phyloP scores from a whole-genome alignment of 2,113 vertebrate genomes.

The Etheostoma spectabile region DNA sequence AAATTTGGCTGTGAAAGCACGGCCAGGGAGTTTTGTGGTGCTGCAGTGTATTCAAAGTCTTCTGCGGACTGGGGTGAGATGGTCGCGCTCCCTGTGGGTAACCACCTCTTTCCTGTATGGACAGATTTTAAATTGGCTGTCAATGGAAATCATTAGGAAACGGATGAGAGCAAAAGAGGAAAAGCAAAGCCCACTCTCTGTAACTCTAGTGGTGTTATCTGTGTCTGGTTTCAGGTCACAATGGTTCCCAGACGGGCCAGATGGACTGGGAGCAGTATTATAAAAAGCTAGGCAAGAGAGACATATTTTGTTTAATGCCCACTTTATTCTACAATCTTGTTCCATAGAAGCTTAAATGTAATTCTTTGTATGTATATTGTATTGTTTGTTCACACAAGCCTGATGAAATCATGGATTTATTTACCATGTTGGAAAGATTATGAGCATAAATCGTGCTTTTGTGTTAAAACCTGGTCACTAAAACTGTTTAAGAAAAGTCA shows the following conservation, averaged over 20 bases:
- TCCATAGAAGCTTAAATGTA: background rate
- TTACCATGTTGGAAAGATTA: background rate
- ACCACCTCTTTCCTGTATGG: slow-evolving; percentile 43
- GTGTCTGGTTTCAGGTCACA: slow-evolving; percentile 84
- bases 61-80: background rate
- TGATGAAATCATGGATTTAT: slow-evolving; percentile 9
- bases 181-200: slow-evolving; percentile 29
- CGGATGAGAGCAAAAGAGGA: slow-evolving; percentile 24
- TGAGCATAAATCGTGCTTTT: background rate
- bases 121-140: slow-evolving; percentile 39
- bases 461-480: background rate
- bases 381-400: slow-evolving; percentile 6
- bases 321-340: background rate
- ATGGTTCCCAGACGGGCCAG: slow-evolving; percentile 83
- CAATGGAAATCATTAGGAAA: slow-evolving; percentile 54
- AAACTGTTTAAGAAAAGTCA: background rate
- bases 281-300: slow-evolving; percentile 79
- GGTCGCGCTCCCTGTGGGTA: slow-evolving; percentile 23
- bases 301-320: background rate
- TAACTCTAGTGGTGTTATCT: slow-evolving; percentile 62
- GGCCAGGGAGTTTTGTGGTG: background rate
- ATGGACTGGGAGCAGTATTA: slow-evolving; percentile 84
- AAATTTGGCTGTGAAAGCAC: background rate
- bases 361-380: background rate
- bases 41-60: slow-evolving; percentile 6